Evolutionary conservation across 35 echinoderm and acorn worm species (phyloP).

Genomic region (Apostichopus japonicus): DNA sequence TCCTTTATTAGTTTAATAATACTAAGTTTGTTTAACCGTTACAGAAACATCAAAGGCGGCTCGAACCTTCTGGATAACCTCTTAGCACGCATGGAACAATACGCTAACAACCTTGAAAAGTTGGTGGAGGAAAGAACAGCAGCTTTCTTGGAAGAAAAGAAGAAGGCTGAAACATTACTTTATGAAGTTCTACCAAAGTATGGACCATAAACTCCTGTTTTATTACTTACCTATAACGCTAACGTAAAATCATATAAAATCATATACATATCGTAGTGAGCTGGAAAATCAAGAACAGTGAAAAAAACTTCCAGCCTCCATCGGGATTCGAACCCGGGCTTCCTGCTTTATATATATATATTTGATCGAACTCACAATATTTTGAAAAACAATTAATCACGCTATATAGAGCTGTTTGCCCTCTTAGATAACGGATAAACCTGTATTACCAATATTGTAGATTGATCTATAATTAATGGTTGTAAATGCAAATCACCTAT

Average conservation of each 20-base stretch:
- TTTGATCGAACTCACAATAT: background rate
- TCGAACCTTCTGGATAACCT: slow-evolving; percentile 73
- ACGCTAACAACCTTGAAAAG: slow-evolving; percentile 70
- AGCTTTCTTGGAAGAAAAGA: slow-evolving; percentile 81
- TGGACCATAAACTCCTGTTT: background rate
- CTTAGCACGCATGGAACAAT: slow-evolving; percentile 70
- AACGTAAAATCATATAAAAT: background rate
- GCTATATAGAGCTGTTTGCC: background rate
- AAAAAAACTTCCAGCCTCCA: too few relatives aligned
- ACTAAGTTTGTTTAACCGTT: background rate
- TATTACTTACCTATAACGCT: background rate
- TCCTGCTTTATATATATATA: background rate
- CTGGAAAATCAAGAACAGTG: too few relatives aligned
- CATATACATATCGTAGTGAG: background rate
- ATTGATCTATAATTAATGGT: background rate
- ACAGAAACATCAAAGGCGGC: slow-evolving; percentile 38
- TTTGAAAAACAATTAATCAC: background rate
- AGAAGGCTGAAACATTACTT: slow-evolving; percentile 74
- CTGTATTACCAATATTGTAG: too few relatives aligned
- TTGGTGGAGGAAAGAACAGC: slow-evolving; percentile 78
- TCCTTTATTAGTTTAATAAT: background rate
- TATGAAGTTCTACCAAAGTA: slow-evolving; percentile 80
- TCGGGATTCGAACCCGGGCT: too few relatives aligned
- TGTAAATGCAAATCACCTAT: background rate
- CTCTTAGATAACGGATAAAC: too few relatives aligned